Percentiles rank a stretch among this genome's conserved stretches.
These are phyloP conservation scores for Ichneumon xanthorius DNA, from an alignment of 2,888 invertebrate genomes.

Conservation along the genomic window DNA sequence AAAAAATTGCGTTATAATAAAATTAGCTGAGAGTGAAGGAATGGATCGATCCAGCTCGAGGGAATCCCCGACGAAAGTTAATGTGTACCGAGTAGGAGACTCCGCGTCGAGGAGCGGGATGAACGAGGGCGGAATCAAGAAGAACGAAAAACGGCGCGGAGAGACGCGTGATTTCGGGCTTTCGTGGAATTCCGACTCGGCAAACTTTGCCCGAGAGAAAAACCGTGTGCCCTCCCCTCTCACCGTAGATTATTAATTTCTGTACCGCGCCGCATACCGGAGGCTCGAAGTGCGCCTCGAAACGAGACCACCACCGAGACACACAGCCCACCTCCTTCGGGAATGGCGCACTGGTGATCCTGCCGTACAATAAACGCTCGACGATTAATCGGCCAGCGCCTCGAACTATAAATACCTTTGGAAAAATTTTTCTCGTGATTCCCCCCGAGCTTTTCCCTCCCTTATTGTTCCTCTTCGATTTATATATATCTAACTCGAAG, in stretches of 20 bases:
- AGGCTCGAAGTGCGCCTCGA: slow-evolving; percentile 47
- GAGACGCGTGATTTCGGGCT: slow-evolving; percentile 60
- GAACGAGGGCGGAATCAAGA: slow-evolving; percentile 1
- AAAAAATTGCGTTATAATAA: not conserved
- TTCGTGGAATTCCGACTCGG: slow-evolving; percentile 55
- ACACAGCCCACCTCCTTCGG: slow-evolving; percentile 24
- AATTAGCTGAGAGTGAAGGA: not conserved
- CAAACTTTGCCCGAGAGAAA: slow-evolving; percentile 59
- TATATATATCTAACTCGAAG: not conserved
- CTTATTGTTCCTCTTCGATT: not conserved
- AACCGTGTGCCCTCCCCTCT: slow-evolving; percentile 26
- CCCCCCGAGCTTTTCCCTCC: not conserved
- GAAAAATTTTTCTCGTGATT: not conserved
- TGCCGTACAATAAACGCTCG: slow-evolving; percentile 40
- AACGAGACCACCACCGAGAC: slow-evolving; percentile 31
- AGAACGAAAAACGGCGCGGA: slow-evolving; percentile 21
- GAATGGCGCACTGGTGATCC: slow-evolving; percentile 26
- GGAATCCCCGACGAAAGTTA: not conserved
- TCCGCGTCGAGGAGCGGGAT: not conserved
- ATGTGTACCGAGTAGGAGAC: not conserved
- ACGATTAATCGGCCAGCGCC: slow-evolving; percentile 53
- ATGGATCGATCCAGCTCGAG: not conserved
- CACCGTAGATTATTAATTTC: slow-evolving; percentile 62
- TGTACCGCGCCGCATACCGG: slow-evolving; percentile 63
- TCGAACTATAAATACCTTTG: slow-evolving; percentile 31